Evolutionary conservation across 2,888 invertebrate species (phyloP).

Genomic region (Erpobdella octoculata): DNA sequence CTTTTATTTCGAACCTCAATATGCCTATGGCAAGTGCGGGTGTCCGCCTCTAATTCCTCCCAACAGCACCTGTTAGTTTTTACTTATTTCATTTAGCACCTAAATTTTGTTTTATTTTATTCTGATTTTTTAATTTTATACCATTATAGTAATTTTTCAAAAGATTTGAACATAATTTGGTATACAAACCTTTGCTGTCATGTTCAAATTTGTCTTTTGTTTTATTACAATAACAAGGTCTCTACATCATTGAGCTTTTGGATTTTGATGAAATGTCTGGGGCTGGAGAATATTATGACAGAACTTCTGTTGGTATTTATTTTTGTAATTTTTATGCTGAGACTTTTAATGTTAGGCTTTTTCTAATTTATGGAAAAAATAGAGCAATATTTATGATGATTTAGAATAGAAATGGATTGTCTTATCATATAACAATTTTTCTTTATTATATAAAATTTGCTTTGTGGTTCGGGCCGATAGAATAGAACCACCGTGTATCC

Average conservation of each 20-base stretch:
- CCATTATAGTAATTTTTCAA: neutral
- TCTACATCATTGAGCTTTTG: conserved; percentile 51
- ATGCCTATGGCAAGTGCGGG: conserved; percentile 18
- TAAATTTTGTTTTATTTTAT: neutral
- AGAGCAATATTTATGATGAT: no score
- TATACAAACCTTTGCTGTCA: neutral
- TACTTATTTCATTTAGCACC: neutral
- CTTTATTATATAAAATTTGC: no score
- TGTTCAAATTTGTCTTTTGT: conserved; percentile 6
- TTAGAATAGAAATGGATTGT: no score
- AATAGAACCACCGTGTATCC: no score
- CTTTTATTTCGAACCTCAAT: conserved; percentile 19
- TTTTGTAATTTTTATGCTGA: neutral
- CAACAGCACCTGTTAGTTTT: conserved; percentile 10
- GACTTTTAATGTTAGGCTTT: neutral
- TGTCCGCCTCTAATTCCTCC: conserved; percentile 7
- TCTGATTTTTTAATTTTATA: neutral
- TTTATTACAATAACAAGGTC: conserved; percentile 3
- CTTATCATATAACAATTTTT: no score
- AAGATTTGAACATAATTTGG: neutral
- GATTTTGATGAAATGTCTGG: conserved; percentile 58
- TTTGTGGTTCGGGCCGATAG: no score
- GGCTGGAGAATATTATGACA: conserved; percentile 53
- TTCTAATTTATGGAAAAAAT: neutral
- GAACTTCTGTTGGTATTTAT: conserved; percentile 46